A percentile compares a stretch with the other conserved stretches of the same genome.
Conservation (phyloP, 2,113 vertebrate genomes). For the Sturnira hondurensis region DNA sequence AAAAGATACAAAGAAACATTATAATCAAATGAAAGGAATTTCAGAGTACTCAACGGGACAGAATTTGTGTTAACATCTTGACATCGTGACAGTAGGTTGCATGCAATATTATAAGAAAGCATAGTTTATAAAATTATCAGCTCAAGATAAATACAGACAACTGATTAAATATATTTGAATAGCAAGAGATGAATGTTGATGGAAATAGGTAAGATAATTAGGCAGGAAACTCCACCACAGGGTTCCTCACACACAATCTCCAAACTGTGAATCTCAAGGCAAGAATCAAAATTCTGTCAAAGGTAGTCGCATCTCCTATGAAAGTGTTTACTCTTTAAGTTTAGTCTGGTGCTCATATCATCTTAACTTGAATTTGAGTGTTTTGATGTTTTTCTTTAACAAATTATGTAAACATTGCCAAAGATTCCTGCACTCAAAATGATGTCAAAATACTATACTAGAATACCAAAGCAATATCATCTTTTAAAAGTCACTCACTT, state of each 20-base stretch:
- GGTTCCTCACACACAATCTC: not conserved
- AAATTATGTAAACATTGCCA: not conserved
- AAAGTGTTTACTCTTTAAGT: not conserved
- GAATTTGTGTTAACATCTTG: not conserved
- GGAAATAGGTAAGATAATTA: not conserved
- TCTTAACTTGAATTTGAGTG: not conserved
- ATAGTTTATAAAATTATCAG: not conserved
- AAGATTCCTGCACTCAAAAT: not conserved
- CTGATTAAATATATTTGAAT: not conserved
- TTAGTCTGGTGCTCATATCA: not conserved
- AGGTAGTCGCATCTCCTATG: not conserved
- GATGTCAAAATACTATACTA: not conserved
- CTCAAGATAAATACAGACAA: not conserved
- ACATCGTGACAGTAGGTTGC: not conserved
- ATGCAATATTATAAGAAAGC: not conserved
- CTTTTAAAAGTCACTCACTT: not conserved
- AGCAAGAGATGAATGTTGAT: not conserved
- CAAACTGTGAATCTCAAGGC: not conserved
- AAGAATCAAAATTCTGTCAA: constrained; percentile 17
- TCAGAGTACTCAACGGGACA: not conserved
- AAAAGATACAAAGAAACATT: not conserved
- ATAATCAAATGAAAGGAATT: not conserved
- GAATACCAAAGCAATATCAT: not conserved
- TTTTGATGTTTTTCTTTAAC: not conserved
- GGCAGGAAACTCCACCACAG: not conserved